These are phyloP conservation scores for Indicator maculatus DNA, from an alignment of 2,113 vertebrate genomes.

Conservation along the genomic window DNA sequence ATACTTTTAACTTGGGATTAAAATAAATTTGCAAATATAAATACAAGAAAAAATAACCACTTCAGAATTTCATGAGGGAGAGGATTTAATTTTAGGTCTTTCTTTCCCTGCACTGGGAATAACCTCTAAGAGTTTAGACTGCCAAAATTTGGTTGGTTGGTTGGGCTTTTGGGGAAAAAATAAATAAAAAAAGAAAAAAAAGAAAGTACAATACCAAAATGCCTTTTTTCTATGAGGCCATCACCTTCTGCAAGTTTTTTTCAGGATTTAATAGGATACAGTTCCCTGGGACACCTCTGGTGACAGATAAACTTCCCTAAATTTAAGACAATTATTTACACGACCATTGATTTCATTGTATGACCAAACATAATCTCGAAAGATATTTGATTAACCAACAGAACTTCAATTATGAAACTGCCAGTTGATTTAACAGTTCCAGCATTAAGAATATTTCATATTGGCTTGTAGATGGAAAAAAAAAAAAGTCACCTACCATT, in stretches of 20 bases:
- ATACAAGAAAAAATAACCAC: neutral
- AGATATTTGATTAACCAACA: neutral
- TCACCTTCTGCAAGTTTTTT: neutral
- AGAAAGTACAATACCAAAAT: neutral
- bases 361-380: neutral
- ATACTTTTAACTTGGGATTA: neutral
- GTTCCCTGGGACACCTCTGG: neutral
- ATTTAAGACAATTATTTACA: neutral
- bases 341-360: neutral
- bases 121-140: neutral
- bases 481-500: neutral
- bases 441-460: neutral
- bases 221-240: neutral
- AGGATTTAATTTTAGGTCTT: neutral
- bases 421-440: neutral
- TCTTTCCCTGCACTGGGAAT: neutral
- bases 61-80: neutral
- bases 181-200: too few relatives aligned
- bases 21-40: neutral
- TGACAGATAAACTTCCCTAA: neutral
- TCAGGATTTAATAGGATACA: neutral
- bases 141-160: neutral
- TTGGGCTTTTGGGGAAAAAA: too few relatives aligned
- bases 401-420: neutral
- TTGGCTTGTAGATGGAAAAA: neutral